Evolutionary conservation across 1,140 invertebrate species (phyloP), one percentile per base, ranked within the genome.

Genomic region (Drosophila parabipectinata): DNA sequence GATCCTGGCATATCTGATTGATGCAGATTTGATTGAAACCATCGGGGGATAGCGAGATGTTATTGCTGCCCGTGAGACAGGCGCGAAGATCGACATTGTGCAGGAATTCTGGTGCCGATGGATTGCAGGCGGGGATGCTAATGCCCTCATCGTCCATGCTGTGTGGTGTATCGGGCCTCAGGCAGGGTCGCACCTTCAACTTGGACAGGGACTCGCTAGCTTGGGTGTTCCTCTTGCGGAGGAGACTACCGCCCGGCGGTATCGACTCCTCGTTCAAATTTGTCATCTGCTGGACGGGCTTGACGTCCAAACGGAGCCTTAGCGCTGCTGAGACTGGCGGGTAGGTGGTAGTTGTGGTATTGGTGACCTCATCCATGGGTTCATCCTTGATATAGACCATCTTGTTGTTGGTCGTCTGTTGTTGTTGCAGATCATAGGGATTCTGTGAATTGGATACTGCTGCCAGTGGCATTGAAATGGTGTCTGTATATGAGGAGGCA

Each of bases 1-100:
- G 50, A 47, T 91, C 84, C 12, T 83, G 79, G n/a, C 57, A 77
- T 8, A 92, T 51, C 14, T 81, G 75, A 48, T 79, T 72, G 1
- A 91, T 91, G 12, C 41, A 71, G 21, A 21, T 21, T 21, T 21
- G 21, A 12, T 37, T 79, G 37, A 55, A 59, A 9, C 52, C 61
- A 28, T 53, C 51, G 39, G n/a, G 48, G 14, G 69, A 75, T 39
- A 91, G 37, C 3, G 80, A 77, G 2, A 92, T 91, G 10, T 91
- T 91, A 60, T 92, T 92, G 63, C 91, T 92, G 45, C 91, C 90
- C 76, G 84, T 90, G 4, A 92, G 61, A 51, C 91, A 92, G 72
- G 91, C 91, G 0, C 75, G 39, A 47, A 92, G 63, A 41, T 92
- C 91, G 7, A 91, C 89, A 37, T 75, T 85, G 41, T 92, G 91